Evolutionary conservation across 2,797 vertebrate species (phyloP), one percentile per base, ranked within the genome.

Genomic region (Podarcis siculus): DNA sequence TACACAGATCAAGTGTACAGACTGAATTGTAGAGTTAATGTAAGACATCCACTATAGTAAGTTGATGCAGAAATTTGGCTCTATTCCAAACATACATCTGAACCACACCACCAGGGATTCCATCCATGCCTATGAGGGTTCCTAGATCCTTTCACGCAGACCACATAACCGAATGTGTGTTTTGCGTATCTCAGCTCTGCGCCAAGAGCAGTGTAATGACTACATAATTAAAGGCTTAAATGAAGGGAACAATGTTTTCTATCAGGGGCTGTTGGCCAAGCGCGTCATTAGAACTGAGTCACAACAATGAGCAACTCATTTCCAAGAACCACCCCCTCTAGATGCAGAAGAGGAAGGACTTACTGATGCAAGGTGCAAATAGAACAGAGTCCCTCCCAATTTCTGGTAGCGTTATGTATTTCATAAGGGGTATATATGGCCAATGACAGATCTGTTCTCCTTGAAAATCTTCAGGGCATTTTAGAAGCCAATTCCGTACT

Each of bases 201-300:
- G n/a, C 45, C 8, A 49, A 82, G 2, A 82, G 25, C 25, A 45
- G 9, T 75, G 15, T 83, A 30, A 78, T 45, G 78, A 76, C 30
- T 45, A 21, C 19, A 27, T 49, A 75, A 71, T 55, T 30, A 27
- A 49, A 77, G n/a, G 17, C 10, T 64, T n/a, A 32, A 21, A 64
- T 82, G 35, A 35, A 75, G 35, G 23, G 6, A 27, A 67, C 4
- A 1, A 32, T 35, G 8, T n/a, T 82, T 27, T n/a, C 45, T 61
- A 82, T 45, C 49, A 42, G 21, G 32, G 55, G 37, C 39, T 25
- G 30, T 58, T 61, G 21, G 64, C 42, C 49, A 83, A 88, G 12
- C 21, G 64, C 78, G 45, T 71, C 75, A 88, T 37, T 42, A 78
- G 73, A 78, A 79, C 45, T 88, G 73, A 79, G 61, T 83, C 87